Evolutionary conservation across 2,797 vertebrate genomes (phyloP), one percentile per base, ranked within the genome.

Genomic region (Harpagifer antarcticus): DNA sequence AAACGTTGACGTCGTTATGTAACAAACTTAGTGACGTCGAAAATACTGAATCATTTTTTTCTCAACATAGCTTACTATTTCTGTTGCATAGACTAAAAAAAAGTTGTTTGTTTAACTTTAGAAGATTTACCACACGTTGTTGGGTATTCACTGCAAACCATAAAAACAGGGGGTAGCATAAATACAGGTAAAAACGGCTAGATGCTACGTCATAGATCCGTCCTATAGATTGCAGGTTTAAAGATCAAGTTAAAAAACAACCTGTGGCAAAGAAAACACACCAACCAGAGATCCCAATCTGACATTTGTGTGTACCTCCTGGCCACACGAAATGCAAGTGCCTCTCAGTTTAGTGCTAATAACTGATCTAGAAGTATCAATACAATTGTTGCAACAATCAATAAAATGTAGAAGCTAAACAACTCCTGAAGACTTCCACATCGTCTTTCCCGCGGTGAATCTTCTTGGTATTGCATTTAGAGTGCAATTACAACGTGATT

Each of bases 401-500:
- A 5, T 27, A 27, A 27, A 56, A 67, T 49, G 15, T 6, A 60
- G 65, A n/a, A 45, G 33, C 65, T 33, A 9, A 68, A 58, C 52
- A 4, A 12, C 45, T 76, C 15, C 50, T 70, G 45, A 19, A 48
- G 45, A 69, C n/a, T 53, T 47, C 45, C 66, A 53, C 49, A 74
- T 48, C 78, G 70, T 66, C 17, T 23, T 82, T 54, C 45, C 44
- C 43, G 12, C 0, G 1, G n/a, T 66, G 66, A 68, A 78, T 80
- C 64, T 75, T 68, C 60, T 55, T 74, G 78, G 78, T 75, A 58
- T 65, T 83, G 53, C 56, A 68, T 58, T 57, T 9, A 58, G 47
- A 78, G 72, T 27, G 43, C 55, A 70, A 60, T 37, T 56, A 66
- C 48, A 64, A 59, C 65, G 74, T 78, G 68, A 87, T 37, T 78